Conservation (phyloP, 2,113 vertebrate species). For the Tragulus kanchil region DNA sequence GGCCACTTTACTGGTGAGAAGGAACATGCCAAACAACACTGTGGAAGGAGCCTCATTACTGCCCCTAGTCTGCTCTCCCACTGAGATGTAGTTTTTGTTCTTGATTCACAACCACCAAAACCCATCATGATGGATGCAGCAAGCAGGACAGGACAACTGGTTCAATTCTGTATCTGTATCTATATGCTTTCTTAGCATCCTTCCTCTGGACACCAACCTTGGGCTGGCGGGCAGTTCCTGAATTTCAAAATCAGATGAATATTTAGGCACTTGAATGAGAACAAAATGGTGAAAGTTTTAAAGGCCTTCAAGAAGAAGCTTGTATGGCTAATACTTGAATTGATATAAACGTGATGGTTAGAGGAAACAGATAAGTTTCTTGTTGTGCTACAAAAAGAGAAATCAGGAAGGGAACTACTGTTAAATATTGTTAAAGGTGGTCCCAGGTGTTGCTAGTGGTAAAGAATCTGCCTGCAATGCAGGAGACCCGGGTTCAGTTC, state of each 20-base stretch:
- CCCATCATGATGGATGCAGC: background rate
- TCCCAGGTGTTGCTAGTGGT: no score
- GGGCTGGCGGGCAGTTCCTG: background rate
- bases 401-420: background rate
- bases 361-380: background rate
- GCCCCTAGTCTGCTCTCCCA: background rate
- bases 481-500: no score
- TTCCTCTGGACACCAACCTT: background rate
- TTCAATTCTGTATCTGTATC: background rate
- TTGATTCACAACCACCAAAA: background rate
- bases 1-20: background rate
- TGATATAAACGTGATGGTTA: background rate
- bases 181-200: background rate
- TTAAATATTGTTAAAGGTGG: background rate
- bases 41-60: background rate
- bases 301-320: background rate
- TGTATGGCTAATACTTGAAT: background rate
- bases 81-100: background rate
- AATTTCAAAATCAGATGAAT: background rate
- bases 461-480: no score
- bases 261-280: background rate
- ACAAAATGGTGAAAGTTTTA: background rate
- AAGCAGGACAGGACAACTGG: background rate
- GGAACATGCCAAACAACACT: background rate
- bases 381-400: background rate